phyloP scores from a whole-genome alignment of 2,797 vertebrate genomes.

The Phylloscopus collybita region DNA sequence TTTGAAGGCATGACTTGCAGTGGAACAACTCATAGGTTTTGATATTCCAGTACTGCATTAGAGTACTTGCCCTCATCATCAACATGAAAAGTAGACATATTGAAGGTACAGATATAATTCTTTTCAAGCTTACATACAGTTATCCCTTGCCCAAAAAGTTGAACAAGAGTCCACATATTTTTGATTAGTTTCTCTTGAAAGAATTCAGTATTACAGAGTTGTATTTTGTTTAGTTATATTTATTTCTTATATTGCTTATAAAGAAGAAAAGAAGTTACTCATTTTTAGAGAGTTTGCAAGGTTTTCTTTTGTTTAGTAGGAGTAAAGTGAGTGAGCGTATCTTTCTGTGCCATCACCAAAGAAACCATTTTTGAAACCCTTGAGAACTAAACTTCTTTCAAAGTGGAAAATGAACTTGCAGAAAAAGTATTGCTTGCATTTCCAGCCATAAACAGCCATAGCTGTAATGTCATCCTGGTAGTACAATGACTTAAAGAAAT shows the following conservation, averaged over 20 bases:
- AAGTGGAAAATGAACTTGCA: not conserved
- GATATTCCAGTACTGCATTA: not conserved
- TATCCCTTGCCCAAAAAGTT: not conserved
- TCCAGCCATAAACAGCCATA: not conserved
- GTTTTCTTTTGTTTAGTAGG: not conserved
- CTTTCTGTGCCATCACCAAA: not conserved
- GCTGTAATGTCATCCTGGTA: not conserved
- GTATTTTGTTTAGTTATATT: not conserved
- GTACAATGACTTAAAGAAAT: not conserved
- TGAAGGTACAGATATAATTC: not conserved
- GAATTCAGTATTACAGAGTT: fast-evolving
- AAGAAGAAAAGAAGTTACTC: not conserved
- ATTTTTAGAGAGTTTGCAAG: not conserved
- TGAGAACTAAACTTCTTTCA: not conserved
- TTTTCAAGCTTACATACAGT: not conserved
- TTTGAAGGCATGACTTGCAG: not conserved
- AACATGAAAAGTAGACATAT: not conserved
- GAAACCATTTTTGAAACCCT: not conserved
- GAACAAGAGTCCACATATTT: not conserved
- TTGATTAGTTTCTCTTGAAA: not conserved
- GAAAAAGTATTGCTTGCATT: not conserved
- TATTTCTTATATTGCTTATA: not conserved
- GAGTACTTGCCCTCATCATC: not conserved
- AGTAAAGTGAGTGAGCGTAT: not conserved
- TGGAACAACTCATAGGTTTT: not conserved